Conservation (phyloP, 1,140 invertebrate genomes). For the Hycleus phaleratus region DNA sequence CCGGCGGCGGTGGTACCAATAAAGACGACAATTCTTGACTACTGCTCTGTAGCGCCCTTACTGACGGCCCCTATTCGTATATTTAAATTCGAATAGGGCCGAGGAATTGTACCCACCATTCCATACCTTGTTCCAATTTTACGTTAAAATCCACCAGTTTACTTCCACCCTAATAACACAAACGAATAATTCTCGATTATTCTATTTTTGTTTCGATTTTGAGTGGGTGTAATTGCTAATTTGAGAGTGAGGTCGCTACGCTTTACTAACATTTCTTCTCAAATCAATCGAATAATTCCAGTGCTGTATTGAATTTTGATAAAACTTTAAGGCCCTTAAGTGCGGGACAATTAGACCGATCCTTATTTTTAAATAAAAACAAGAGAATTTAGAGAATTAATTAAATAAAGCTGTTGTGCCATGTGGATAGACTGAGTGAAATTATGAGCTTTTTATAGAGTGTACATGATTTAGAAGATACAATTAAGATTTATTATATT, state of each 20-base stretch:
- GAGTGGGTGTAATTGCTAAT: slow-evolving; percentile 7
- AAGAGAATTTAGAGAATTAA: background rate
- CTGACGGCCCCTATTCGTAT: slow-evolving; percentile 77
- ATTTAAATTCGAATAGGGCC: slow-evolving; percentile 43
- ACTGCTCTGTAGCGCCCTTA: slow-evolving; percentile 97
- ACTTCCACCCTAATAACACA: background rate
- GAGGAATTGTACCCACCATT: slow-evolving; percentile 17
- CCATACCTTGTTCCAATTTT: slow-evolving; percentile 11
- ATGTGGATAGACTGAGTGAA: slow-evolving; percentile 20
- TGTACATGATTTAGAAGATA: slow-evolving; percentile 9
- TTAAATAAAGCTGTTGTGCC: slow-evolving; percentile 13
- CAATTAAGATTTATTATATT: background rate
- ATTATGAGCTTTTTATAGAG: slow-evolving; percentile 20
- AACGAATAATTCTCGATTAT: background rate
- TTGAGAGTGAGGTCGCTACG: slow-evolving; percentile 9
- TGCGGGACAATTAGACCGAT: background rate
- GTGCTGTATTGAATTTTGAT: background rate
- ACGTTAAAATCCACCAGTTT: slow-evolving; percentile 3
- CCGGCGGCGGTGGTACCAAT: slow-evolving; percentile 50
- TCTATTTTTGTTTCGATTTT: slow-evolving; percentile 2
- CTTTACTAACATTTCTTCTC: slow-evolving; percentile 1
- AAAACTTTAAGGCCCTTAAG: background rate
- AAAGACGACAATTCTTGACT: slow-evolving; percentile 96
- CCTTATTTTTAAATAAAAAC: slow-evolving; percentile 1
- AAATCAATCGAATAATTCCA: background rate